Percentiles rank a stretch among this genome's conserved stretches.
Conservation (phyloP, 2,113 vertebrate species). For the Regulus satrapa region DNA sequence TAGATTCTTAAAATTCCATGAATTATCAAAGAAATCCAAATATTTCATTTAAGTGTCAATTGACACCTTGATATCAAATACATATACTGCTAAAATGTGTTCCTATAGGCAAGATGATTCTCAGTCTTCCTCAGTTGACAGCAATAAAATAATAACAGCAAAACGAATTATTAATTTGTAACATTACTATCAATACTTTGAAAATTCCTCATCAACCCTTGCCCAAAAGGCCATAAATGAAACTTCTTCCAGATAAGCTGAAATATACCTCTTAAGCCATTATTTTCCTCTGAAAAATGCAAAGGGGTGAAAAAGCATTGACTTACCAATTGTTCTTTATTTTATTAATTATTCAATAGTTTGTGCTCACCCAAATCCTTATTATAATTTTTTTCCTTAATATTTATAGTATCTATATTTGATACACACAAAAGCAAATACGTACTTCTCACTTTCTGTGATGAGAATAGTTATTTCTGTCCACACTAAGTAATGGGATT, state of each 20-base stretch:
- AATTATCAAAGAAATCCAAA: not conserved
- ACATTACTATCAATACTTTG: constrained; percentile 3
- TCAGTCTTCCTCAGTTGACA: constrained; percentile 26
- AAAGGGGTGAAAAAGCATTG: not conserved
- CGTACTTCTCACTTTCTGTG: not conserved
- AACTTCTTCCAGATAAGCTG: not conserved
- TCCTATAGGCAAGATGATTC: constrained; percentile 16
- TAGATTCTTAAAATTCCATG: not conserved
- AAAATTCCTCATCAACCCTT: constrained; percentile 20
- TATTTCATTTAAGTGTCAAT: not conserved
- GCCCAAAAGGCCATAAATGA: not conserved
- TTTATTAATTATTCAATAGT: not conserved
- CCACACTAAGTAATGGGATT: not conserved
- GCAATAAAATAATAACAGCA: constrained; percentile 29
- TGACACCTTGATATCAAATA: constrained; percentile 9
- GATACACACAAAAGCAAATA: not conserved
- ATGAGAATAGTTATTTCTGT: not conserved
- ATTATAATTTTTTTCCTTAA: not conserved
- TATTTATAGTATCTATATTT: not conserved
- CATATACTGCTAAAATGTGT: not conserved
- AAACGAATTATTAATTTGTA: constrained; percentile 54
- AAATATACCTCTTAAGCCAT: not conserved
- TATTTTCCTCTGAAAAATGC: not conserved
- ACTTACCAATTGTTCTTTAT: not conserved
- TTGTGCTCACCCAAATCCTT: not conserved